Evolutionary conservation across 2,113 vertebrate species (phyloP).

Genomic region (Vidua chalybeata): DNA sequence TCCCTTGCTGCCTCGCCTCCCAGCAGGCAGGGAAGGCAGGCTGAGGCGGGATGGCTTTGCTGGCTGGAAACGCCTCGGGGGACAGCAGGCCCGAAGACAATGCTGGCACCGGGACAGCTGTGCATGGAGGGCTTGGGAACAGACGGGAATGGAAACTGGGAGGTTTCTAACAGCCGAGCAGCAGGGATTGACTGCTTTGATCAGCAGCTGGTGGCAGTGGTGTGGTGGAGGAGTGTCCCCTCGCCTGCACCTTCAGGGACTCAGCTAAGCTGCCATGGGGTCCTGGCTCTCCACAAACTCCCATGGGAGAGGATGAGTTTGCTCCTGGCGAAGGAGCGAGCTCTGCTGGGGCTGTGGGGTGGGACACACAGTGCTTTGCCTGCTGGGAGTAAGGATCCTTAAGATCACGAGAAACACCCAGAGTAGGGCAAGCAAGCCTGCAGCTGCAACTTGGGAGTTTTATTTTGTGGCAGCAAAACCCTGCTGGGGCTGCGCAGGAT

Average conservation of each 20-base stretch:
- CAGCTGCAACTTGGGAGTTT: neutral
- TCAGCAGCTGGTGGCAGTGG: neutral
- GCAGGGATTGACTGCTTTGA: neutral
- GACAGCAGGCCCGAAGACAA: constrained; percentile 20
- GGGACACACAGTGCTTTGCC: neutral
- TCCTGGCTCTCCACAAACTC: neutral
- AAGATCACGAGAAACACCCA: neutral
- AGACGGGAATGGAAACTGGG: constrained; percentile 6
- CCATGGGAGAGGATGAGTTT: neutral
- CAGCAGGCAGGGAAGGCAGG: neutral
- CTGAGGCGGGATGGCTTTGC: neutral
- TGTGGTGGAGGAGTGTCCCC: neutral
- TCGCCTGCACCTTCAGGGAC: neutral
- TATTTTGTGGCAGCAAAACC: neutral
- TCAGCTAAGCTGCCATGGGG: fast-evolving
- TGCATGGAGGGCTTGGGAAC: constrained; percentile 24
- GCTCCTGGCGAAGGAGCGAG: fast-evolving
- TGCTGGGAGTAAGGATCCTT: neutral
- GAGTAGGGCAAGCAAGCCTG: neutral
- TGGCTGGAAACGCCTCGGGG: neutral
- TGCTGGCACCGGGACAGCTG: constrained; percentile 44
- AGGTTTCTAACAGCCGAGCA: neutral
- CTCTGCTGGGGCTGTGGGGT: neutral
- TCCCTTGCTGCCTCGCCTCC: neutral
- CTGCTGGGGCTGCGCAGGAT: neutral